Evolutionary conservation across 2,113 vertebrate species (phyloP).

Genomic region (Marcusenius ussheri): DNA sequence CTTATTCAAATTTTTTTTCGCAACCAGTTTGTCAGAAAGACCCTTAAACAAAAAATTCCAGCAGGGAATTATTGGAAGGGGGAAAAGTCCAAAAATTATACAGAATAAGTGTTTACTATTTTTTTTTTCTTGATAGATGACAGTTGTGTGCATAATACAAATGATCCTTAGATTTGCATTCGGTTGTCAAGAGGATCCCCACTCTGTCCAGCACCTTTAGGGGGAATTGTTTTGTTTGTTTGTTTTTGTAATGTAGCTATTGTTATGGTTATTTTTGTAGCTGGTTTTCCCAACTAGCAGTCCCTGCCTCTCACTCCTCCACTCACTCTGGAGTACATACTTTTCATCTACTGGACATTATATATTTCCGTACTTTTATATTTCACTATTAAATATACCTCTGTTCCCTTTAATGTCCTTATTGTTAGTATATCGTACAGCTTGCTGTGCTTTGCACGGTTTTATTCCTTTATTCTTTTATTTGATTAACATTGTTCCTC

Average conservation of each 20-base stretch:
- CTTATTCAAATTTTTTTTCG: not conserved
- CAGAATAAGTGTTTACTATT: not conserved
- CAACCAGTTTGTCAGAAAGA: not conserved
- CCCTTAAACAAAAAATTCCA: not conserved
- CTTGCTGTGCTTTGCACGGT: not conserved
- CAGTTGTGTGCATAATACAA: not conserved
- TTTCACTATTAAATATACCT: not conserved
- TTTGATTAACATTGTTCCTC: not conserved
- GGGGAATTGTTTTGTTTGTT: not conserved
- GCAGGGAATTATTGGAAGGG: not conserved
- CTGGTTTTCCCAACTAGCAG: not conserved
- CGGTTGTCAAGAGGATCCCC: not conserved
- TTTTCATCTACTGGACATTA: too few relatives aligned
- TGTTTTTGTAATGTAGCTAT: not conserved
- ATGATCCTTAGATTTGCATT: not conserved
- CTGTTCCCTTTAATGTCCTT: not conserved
- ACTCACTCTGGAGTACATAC: too few relatives aligned
- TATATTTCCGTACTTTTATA: too few relatives aligned
- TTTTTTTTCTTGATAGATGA: not conserved
- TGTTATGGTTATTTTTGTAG: not conserved
- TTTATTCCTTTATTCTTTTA: not conserved
- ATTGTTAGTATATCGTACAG: not conserved
- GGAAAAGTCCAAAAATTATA: not conserved
- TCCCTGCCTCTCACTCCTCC: not conserved
- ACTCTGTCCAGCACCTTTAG: not conserved